phyloP scores from a whole-genome alignment of 2,797 vertebrate species.

The Poecile montanus region DNA sequence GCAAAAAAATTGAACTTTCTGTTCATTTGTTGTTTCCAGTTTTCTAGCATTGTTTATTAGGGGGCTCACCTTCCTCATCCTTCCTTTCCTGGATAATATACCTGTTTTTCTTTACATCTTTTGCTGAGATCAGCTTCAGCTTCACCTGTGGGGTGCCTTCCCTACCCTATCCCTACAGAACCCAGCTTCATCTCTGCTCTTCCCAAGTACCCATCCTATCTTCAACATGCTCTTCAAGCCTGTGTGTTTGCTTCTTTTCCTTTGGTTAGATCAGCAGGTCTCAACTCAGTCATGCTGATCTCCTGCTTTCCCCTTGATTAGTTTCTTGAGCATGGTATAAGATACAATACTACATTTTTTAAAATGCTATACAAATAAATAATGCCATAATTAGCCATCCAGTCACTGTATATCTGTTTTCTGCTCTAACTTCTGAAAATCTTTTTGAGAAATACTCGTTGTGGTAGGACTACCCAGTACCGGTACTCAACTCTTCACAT shows the following conservation, averaged over 20 bases:
- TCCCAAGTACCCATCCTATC: not conserved
- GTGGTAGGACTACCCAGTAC: not conserved
- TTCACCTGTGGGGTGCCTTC: not conserved
- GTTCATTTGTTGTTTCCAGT: not conserved
- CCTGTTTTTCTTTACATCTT: not conserved
- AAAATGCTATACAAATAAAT: not conserved
- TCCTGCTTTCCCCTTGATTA: not conserved
- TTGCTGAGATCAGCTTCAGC: not conserved
- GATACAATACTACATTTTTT: not conserved
- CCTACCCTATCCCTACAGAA: not conserved
- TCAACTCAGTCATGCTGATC: not conserved
- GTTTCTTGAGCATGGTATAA: not conserved
- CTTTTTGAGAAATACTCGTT: not conserved
- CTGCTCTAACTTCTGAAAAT: not conserved
- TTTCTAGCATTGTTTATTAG: not conserved
- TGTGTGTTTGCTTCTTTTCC: not conserved
- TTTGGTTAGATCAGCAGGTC: not conserved
- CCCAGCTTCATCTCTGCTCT: too few species aligned
- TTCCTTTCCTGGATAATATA: not conserved
- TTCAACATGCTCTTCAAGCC: not conserved
- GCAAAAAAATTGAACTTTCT: not conserved
- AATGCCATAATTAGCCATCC: not conserved
- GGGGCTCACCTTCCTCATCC: too few species aligned
- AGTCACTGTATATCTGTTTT: not conserved
- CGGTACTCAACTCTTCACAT: not conserved